Base-by-base conservation (phyloP, 2,797 vertebrate genomes). In the Psittacula derbiana region DNA sequence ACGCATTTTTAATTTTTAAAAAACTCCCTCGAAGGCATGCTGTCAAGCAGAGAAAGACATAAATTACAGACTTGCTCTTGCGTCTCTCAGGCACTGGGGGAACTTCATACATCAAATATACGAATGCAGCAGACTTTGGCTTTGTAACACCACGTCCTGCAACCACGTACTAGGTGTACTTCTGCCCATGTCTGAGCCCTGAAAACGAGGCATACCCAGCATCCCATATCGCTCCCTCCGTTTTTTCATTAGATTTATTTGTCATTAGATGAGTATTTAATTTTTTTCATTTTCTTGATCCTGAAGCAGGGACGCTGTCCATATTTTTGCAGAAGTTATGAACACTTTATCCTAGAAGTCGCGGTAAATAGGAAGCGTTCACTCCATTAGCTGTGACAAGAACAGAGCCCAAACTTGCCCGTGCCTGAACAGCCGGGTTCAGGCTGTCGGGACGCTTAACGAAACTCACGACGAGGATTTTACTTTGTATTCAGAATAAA, bases 131-230 rank as follows among this genome's bases (percentile, higher is more conserved):
- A 2, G 55, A 53, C n/a, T 74, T 71, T 38, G 20, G 8, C 12
- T 50, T 91, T 81, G 58, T 7, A 2, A 36, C 19, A 23, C 16
- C 41, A 11, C 2, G 1, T 67, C 52, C 33, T 67, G 23, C 49
- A 38, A 1, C 5, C 25, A 11, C 0, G 0, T n/a, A 25, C 25
- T 44, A 52, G 14, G 2, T 46, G 27, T 16, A 11, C 2, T 52
- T 43, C n/a, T n/a, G 20, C 16, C 23, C 57, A 44, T 33, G 16
- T 8, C 25, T 55, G 62, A 38, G 4, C 20, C 41, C 49, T 11
- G 55, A 72, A 89, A 79, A 53, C 2, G 24, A 88, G 43, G 20
- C 50, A 9, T 14, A 41, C 3, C 2, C 13, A 49, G 12, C 18
- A 28, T 11, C 19, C 69, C 10, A 1, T 8, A 2, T 5, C 27